Evolutionary conservation across 2,888 invertebrate species (phyloP).

Genomic region (Oasisia sp.): DNA sequence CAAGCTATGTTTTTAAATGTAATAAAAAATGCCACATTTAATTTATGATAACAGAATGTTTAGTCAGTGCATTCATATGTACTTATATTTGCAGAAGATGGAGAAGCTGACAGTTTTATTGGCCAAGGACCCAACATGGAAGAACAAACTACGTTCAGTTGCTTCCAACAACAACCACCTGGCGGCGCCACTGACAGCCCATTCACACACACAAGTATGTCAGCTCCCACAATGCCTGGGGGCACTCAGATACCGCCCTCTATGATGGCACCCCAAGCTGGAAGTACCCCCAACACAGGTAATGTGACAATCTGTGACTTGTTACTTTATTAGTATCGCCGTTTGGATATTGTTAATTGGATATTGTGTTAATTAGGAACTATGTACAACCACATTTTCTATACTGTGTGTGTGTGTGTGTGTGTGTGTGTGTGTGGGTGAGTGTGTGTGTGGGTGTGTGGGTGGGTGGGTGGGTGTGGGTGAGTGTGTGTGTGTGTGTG

Average conservation of each 20-base stretch:
- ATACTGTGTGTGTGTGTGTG: background rate
- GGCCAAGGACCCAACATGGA: slow-evolving; percentile 53
- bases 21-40: too few relatives aligned
- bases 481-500: too few relatives aligned
- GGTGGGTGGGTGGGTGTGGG: too few relatives aligned
- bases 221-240: background rate
- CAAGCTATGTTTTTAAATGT: too few relatives aligned
- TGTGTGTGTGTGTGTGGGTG: too few relatives aligned
- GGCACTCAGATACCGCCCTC: background rate
- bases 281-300: background rate
- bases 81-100: slow-evolving; percentile 61
- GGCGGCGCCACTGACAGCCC: slow-evolving; percentile 24
- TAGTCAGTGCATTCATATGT: background rate
- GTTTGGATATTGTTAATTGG: background rate
- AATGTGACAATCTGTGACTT: background rate
- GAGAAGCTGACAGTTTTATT: slow-evolving; percentile 62
- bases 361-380: background rate
- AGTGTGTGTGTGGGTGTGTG: too few relatives aligned
- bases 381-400: background rate
- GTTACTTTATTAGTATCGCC: background rate
- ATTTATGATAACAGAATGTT: background rate
- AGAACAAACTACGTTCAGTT: slow-evolving; percentile 23
- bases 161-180: slow-evolving; percentile 28
- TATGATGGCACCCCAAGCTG: background rate
- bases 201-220: slow-evolving; percentile 28